Evolutionary conservation across 2,797 vertebrate genomes (phyloP), one percentile per base, ranked within the genome.

Genomic region (Megaceryle alcyon): DNA sequence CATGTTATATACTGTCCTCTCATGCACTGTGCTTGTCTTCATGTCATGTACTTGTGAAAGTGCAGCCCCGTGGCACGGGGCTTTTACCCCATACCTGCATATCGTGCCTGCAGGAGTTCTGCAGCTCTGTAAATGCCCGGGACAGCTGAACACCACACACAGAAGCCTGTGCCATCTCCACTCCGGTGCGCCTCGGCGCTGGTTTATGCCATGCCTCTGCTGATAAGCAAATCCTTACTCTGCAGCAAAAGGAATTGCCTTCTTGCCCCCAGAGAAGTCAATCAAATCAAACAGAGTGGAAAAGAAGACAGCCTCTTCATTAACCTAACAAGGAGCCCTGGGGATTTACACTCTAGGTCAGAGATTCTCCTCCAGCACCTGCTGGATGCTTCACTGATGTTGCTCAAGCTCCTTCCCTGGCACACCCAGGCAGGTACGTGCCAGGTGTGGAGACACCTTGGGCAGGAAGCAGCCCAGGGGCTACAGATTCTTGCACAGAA

Each of bases 301-400:
- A 95, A 89, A 90, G 94, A 77, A 48, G 96, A 90, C 96, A 90
- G 94, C 80, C 92, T 95, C 96, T 96, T 95, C 95, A 95, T 97
- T 96, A 96, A 94, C 96, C 93, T 96, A 95, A 96, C 91, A 85
- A 94, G 94, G 29, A 90, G 91, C 95, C 91, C 86, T 51, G 81
- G 94, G 96, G 95, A 96, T 95, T 90, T 26, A 53, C 87, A 37
- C 95, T 73, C 21, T 4, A 90, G 80, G 41, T 17, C 43, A 21
- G 60, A 94, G 82, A 88, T 73, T 43, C 76, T 95, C 69, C 82
- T 91, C 46, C 76, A 91, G 92, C 80, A 85, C 65, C 39, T 7
- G 49, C 73, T 22, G 43, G 86, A 76, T 80, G 76, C 46, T 73
- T 54, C 10, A 4, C 59, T 1, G 20, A 21, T 4, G 20, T 15